A percentile compares a stretch with the other conserved stretches of the same genome.
Evolutionary conservation across 1,140 invertebrate genomes (phyloP).

Genomic region (Drosophila tsacasi): DNA sequence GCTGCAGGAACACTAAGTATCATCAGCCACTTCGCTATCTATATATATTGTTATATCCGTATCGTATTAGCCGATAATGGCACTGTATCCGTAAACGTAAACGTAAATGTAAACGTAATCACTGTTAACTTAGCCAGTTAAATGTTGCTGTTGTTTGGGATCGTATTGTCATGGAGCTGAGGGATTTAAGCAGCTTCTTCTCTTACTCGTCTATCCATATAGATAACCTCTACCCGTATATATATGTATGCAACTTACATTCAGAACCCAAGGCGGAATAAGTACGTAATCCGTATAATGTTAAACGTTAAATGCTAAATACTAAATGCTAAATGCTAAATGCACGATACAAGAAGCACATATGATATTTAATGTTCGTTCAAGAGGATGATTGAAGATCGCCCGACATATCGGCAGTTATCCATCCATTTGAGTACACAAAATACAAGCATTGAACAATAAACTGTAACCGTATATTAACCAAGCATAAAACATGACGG

Average conservation of each 20-base stretch:
- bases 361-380: conserved; percentile 54
- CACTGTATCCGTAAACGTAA: conserved; percentile 15
- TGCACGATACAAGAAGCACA: conserved; percentile 75
- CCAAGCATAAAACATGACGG: background rate
- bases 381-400: conserved; percentile 23
- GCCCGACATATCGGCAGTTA: conserved; percentile 24
- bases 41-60: conserved; percentile 24
- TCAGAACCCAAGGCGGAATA: conserved; percentile 6
- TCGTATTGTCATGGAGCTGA: conserved; percentile 71
- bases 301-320: background rate
- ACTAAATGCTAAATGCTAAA: conserved; percentile 25
- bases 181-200: conserved; percentile 55
- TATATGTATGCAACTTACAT: conserved; percentile 47
- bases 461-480: conserved; percentile 29
- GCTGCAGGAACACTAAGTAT: conserved; percentile 14
- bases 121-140: conserved; percentile 57
- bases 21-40: conserved; percentile 2
- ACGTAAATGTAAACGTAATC: conserved; percentile 23
- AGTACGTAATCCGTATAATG: conserved; percentile 9
- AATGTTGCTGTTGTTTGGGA: conserved; percentile 85
- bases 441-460: conserved; percentile 1
- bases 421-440: conserved; percentile 22
- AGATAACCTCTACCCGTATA: conserved; percentile 12
- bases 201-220: conserved; percentile 31
- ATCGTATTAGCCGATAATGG: conserved; percentile 6